Evolutionary conservation across 2,113 vertebrate species (phyloP).

Genomic region (Seriola dumerili): DNA sequence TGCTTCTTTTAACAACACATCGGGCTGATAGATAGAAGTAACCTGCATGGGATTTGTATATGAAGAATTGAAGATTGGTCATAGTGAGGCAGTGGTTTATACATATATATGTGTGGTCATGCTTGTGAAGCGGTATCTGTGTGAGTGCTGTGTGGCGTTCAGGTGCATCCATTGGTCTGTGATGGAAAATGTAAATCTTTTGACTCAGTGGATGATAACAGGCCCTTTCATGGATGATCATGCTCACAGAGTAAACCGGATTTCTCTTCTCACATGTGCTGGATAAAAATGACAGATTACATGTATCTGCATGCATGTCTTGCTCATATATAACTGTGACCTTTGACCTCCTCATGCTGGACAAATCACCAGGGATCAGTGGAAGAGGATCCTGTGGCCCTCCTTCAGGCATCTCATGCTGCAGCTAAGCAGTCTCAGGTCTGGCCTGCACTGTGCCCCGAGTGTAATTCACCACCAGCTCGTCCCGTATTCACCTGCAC

Average conservation of each 20-base stretch:
- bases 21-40: neutral
- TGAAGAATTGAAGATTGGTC: neutral
- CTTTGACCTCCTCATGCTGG: slow-evolving; percentile 77
- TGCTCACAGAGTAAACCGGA: no score
- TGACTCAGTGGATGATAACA: neutral
- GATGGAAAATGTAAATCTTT: neutral
- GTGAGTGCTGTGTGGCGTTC: neutral
- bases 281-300: neutral
- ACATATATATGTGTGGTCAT: neutral
- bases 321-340: slow-evolving; percentile 74
- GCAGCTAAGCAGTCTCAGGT: slow-evolving; percentile 86
- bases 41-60: neutral
- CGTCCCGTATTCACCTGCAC: slow-evolving; percentile 24
- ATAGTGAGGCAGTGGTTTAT: neutral
- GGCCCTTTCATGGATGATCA: no score
- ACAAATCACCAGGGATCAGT: slow-evolving; percentile 82
- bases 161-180: neutral
- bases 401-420: slow-evolving; percentile 82
- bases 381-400: slow-evolving; percentile 84
- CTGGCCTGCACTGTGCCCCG: slow-evolving; percentile 72
- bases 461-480: slow-evolving; percentile 53
- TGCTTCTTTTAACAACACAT: neutral
- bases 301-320: slow-evolving; percentile 6
- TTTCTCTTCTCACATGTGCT: slow-evolving; percentile 21
- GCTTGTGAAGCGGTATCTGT: no score